Evolutionary conservation across 1,140 invertebrate genomes (phyloP), one percentile per base, ranked within the genome.

Genomic region (Zaprionus kolodkinae): DNA sequence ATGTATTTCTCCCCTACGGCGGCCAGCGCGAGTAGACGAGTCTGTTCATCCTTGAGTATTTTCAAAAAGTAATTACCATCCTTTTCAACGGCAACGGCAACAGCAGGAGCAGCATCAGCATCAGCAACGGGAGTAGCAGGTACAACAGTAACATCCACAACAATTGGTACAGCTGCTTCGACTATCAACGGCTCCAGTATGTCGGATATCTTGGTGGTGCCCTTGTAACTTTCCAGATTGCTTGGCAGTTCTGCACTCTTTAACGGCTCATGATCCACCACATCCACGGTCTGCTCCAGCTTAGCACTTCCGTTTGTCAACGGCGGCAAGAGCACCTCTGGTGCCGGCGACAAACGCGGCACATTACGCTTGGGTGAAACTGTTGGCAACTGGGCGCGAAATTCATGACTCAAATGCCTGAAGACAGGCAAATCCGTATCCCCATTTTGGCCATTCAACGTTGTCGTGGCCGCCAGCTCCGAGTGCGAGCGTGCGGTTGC

Each of bases 361-460:
- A 61, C 71, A 61, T 21, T 66, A 10, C 88, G 72, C 85, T 95
- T 94, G 1, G 94, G 94, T 67, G 94, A 95, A 4, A 96, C 93
- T 9, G 96, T 95, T 1, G 96, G 95, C 50, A 97, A 92, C 92
- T 97, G 97, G 2, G 96, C 96, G 7, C 96, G 94, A 88, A 98
- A 98, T 90, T 97, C 97, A 1, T 97, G 96, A 77, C 96, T 94
- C 55, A 97, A 91, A 91, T 97, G 96, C 92, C 96, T 94, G 61
- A 97, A 93, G 12, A 97, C 97, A 6, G 96, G 96, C 56, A 97
- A 90, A 66, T 92, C 91, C 6, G 85, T 64, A 17, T 79, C 79
- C 0, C 72, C 86, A 40, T 70, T 77, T 17, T 67, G 50, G 0
- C 12, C 59, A 35, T 17, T 17, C 4, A n/a, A 15, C 7, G 70